Percentiles rank a stretch among this genome's conserved stretches.
Conservation (phyloP, 2,888 invertebrate genomes). For the Scrobipalpa costella region DNA sequence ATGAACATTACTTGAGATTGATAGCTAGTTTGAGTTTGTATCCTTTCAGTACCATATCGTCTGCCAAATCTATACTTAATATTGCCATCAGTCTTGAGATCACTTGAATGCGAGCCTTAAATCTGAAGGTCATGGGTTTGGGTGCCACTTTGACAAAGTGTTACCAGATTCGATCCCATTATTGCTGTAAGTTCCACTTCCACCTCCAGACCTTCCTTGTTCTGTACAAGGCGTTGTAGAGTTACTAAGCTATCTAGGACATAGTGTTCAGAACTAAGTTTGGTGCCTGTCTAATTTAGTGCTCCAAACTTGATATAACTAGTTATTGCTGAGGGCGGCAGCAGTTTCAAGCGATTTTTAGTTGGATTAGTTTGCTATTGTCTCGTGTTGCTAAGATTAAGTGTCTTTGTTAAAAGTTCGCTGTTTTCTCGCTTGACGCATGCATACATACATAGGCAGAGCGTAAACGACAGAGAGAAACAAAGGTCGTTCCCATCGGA, state of each 20-base stretch:
- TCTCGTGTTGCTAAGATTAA: not conserved
- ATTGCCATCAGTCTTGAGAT: too few relatives aligned
- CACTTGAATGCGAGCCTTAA: too few relatives aligned
- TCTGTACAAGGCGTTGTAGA: not conserved
- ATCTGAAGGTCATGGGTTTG: too few relatives aligned
- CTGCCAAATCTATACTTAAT: too few relatives aligned
- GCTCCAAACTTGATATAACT: slow-evolving; percentile 29
- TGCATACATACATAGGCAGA: too few relatives aligned
- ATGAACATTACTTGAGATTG: too few relatives aligned
- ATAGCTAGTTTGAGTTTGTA: too few relatives aligned
- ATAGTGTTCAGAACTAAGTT: slow-evolving; percentile 30
- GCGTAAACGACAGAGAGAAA: too few relatives aligned
- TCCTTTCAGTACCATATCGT: too few relatives aligned
- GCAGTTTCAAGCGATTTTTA: slow-evolving; percentile 22
- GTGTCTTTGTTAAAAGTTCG: not conserved
- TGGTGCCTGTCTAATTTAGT: slow-evolving; percentile 31
- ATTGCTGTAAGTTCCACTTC: not conserved
- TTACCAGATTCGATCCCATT: too few relatives aligned
- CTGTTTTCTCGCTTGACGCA: not conserved
- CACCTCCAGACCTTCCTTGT: not conserved
- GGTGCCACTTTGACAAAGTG: not conserved
- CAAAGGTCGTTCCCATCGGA: too few relatives aligned
- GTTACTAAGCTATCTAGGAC: slow-evolving; percentile 29
- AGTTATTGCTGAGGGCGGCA: slow-evolving; percentile 27
- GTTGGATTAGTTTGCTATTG: slow-evolving; percentile 16